Percentiles rank a stretch among this genome's conserved stretches.
phyloP scores from a whole-genome alignment of 2,888 invertebrate species.

The Eulithis prunata region DNA sequence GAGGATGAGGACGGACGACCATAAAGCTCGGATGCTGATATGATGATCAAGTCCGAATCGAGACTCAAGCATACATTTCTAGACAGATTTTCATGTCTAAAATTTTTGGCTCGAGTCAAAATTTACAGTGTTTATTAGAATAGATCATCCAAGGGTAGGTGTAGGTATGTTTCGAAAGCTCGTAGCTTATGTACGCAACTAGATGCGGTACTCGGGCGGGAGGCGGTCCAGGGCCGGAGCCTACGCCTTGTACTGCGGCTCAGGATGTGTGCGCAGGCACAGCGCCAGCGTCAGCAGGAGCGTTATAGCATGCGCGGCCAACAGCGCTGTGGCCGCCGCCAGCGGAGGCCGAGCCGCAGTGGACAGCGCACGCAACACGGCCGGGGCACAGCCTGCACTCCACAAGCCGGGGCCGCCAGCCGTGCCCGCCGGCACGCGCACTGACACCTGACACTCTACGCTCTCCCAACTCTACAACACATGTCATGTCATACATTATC shows the following conservation, averaged over 20 bases:
- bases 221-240: constrained; percentile 4
- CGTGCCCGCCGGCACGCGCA: constrained; percentile 54
- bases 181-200: background rate
- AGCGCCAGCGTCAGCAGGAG: constrained; percentile 71
- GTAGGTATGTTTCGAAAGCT: no score
- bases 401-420: constrained; percentile 45
- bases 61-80: no score
- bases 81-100: no score
- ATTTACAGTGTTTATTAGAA: no score
- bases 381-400: constrained; percentile 61
- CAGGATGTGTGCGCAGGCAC: constrained; percentile 64
- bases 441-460: constrained; percentile 47
- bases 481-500: no score
- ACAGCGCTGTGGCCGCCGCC: constrained; percentile 61
- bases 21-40: no score
- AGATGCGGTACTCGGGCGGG: constrained; percentile 15
- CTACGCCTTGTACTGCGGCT: constrained; percentile 65
- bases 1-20: no score
- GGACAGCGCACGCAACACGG: constrained; percentile 56
- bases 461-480: constrained; percentile 36
- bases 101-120: no score
- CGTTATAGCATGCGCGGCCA: constrained; percentile 64
- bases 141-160: no score
- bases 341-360: constrained; percentile 58
- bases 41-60: no score